phyloP scores from a whole-genome alignment of 2,888 invertebrate species.

The Kryphioiulus occultus region DNA sequence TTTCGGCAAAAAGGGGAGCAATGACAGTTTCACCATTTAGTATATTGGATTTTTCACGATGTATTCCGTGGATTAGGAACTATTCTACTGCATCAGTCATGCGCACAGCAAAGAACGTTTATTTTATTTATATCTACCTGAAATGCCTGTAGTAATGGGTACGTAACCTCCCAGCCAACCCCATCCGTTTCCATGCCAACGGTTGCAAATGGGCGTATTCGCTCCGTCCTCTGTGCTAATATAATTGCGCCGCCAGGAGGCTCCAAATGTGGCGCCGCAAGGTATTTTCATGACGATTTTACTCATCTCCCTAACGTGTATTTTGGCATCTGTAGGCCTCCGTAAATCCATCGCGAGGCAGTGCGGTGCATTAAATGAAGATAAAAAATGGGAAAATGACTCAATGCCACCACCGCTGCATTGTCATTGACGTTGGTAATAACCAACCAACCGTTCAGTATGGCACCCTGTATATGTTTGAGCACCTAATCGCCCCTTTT shows the following conservation, averaged over 20 bases:
- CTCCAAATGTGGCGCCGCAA: conserved; percentile 29
- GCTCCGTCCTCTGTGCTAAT: conserved; percentile 11
- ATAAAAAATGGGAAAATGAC: conserved; percentile 20
- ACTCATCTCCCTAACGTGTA: conserved; percentile 33
- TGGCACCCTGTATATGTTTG: background rate
- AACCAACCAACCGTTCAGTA: background rate
- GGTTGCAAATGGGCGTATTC: conserved; percentile 36
- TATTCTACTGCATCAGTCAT: background rate
- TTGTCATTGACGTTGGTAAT: background rate
- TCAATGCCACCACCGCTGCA: conserved; percentile 31
- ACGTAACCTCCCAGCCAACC: background rate
- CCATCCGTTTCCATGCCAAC: background rate
- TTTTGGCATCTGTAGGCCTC: conserved; percentile 40
- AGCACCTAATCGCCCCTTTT: background rate
- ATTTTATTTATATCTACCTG: background rate
- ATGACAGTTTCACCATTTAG: no score
- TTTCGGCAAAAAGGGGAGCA: no score
- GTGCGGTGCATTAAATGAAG: conserved; percentile 3
- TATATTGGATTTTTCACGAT: background rate
- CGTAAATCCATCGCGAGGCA: conserved; percentile 28
- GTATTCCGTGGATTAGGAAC: background rate
- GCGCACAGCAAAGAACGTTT: background rate
- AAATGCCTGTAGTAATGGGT: background rate
- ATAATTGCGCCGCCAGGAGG: conserved; percentile 39
- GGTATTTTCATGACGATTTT: conserved; percentile 28